Evolutionary conservation across 2,888 invertebrate genomes (phyloP).

Genomic region (Andrena dorsata): DNA sequence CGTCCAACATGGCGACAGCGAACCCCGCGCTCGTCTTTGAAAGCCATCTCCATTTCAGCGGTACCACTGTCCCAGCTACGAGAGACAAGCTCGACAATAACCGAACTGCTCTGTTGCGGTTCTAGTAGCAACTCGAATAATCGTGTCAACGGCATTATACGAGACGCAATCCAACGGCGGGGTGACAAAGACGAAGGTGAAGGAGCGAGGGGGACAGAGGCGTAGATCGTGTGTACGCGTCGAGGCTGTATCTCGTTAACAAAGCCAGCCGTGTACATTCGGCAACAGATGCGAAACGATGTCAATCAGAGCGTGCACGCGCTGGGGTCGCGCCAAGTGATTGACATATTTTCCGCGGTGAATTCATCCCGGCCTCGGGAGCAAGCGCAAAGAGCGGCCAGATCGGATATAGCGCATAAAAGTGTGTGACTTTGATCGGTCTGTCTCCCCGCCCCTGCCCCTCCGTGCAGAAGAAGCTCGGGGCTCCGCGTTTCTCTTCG

Average conservation of each 20-base stretch:
- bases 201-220: not conserved
- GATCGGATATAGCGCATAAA: conserved; percentile 45
- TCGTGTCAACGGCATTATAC: conserved; percentile 65
- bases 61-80: conserved; percentile 14
- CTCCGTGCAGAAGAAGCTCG: conserved; percentile 15
- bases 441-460: conserved; percentile 22
- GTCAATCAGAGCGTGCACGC: conserved; percentile 76
- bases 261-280: conserved; percentile 68
- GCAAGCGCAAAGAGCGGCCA: conserved; percentile 29
- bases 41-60: conserved; percentile 29
- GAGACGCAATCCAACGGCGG: conserved; percentile 52
- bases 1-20: not conserved
- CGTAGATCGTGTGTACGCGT: conserved; percentile 10
- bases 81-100: conserved; percentile 61
- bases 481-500: conserved; percentile 23
- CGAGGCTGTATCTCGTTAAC: conserved; percentile 64
- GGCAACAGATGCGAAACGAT: conserved; percentile 78
- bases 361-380: conserved; percentile 64
- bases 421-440: conserved; percentile 22
- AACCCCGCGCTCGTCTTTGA: conserved; percentile 31
- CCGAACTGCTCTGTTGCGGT: conserved; percentile 66
- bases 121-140: conserved; percentile 67
- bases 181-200: conserved; percentile 12
- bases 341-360: conserved; percentile 83
- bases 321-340: conserved; percentile 76